Evolutionary conservation across 2,888 invertebrate genomes (phyloP), one percentile per base, ranked within the genome.

Genomic region (Trachelus troglodyta): DNA sequence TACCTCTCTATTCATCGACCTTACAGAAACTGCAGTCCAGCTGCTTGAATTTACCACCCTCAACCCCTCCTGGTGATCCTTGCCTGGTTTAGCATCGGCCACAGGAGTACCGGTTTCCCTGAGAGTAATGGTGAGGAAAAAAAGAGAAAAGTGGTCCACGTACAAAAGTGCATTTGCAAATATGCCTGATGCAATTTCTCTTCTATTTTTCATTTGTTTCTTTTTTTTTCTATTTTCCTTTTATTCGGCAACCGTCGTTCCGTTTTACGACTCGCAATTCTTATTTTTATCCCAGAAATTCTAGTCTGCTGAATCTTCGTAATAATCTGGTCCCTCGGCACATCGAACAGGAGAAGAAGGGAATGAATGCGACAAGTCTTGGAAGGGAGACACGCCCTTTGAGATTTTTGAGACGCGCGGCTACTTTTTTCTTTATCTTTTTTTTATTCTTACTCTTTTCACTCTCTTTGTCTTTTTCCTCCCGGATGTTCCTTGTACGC

Each of bases 1-100:
- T 90, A 90, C 89, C 89, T 90, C 89, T 90, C 91, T 90, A 90
- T 91, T 91, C 90, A 90, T 88, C 89, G 90, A 89, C 89, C 87
- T 85, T 88, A 87, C 35, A 33, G 75, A 69, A 69, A 31, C n/a
- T 23, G 77, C 37, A 77, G 75, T 77, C 71, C 71, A 9, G 71
- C 31, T 71, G 71, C 31, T 34, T 71, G 6, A 31, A 34, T 69
- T 34, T 37, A 75, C 56, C 69, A 74, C 40, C 35, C 35, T 23
- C 75, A 37, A 77, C 69, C 77, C 31, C 77, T 77, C 69, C 56
- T 56, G 40, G 40, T 2, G 15, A 23, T 23, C 23, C 40, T 4
- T 56, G 40, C 40, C 40, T 6, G 40, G 23, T 56, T 56, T 15
- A 56, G 40, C 40, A 23, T 56, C 40, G 15, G 40, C 40, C 40